These are phyloP conservation scores for Phainopepla nitens DNA, from an alignment of 2,113 vertebrate species.

Conservation along the genomic window DNA sequence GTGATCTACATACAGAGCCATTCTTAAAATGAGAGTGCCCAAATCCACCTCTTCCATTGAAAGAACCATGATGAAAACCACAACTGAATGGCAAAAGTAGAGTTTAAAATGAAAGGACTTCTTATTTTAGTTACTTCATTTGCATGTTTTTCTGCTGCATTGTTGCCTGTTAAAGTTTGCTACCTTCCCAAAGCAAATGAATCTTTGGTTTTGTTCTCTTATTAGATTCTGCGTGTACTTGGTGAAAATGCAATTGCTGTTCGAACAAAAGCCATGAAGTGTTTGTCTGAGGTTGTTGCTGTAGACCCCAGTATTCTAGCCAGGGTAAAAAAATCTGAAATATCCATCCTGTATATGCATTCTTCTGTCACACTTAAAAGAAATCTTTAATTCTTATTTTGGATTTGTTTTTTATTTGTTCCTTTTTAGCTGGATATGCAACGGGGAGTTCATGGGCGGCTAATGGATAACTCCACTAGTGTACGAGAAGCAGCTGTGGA, in stretches of 20 bases:
- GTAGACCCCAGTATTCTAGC: slow-evolving; percentile 98
- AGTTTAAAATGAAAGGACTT: neutral
- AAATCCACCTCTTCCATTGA: neutral
- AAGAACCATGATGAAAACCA: neutral
- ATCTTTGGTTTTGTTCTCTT: slow-evolving; percentile 39
- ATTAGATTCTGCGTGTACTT: slow-evolving; percentile 91
- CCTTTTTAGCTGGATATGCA: slow-evolving; percentile 92
- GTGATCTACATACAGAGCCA: neutral
- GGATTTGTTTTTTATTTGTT: neutral
- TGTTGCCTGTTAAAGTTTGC: slow-evolving; percentile 1
- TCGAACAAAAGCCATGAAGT: slow-evolving; percentile 99
- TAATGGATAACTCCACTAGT: slow-evolving; percentile 98
- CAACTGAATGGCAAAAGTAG: neutral
- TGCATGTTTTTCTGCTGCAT: neutral
- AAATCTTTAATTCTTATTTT: neutral
- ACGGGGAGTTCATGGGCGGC: slow-evolving; percentile 91
- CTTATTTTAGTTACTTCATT: neutral
- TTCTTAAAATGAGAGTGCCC: neutral
- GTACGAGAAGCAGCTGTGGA: slow-evolving; percentile 98
- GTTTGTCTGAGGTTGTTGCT: slow-evolving; percentile 97
- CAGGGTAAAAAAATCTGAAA: slow-evolving; percentile 75
- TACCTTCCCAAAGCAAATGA: slow-evolving; percentile 19
- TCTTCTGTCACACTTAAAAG: neutral
- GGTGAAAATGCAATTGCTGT: slow-evolving; percentile 98
- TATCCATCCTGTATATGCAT: neutral